Percentiles rank a stretch among this genome's conserved stretches.
These are phyloP conservation scores for Rhipidura dahli DNA, from an alignment of 2,113 vertebrate species.

Conservation along the genomic window DNA sequence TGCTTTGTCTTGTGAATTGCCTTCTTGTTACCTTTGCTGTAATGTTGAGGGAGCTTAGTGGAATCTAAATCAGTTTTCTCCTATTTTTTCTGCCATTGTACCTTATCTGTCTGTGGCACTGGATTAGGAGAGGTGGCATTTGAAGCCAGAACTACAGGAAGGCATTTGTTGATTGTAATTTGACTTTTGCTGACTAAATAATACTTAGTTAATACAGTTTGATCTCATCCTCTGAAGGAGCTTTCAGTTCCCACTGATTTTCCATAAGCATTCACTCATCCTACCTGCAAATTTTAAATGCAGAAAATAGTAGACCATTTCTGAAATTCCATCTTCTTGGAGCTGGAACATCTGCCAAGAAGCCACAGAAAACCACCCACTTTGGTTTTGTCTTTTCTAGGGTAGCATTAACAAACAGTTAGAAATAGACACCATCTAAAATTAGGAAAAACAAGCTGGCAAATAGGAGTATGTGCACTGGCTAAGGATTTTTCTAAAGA, in stretches of 20 bases:
- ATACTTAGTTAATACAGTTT: not conserved
- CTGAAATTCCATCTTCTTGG: constrained; percentile 18
- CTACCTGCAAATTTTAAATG: constrained; percentile 6
- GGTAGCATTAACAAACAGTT: constrained; percentile 35
- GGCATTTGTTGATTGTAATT: not conserved
- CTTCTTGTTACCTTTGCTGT: not conserved
- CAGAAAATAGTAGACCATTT: not conserved
- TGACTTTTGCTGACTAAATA: not conserved
- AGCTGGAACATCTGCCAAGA: constrained; percentile 41
- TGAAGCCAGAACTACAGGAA: not conserved
- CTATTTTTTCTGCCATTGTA: not conserved
- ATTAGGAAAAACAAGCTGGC: constrained; percentile 13
- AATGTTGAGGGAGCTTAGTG: not conserved
- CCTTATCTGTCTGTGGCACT: not conserved
- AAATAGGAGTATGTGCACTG: not conserved
- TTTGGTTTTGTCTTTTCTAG: constrained; percentile 52
- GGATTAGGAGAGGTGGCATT: not conserved
- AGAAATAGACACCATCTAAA: constrained; percentile 38
- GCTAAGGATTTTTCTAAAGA: constrained; percentile 1
- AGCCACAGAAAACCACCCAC: constrained; percentile 35
- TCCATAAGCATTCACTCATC: not conserved
- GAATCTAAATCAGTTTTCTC: not conserved
- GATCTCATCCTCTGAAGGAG: not conserved
- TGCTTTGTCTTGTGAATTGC: not conserved
- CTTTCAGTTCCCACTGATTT: not conserved